Conservation (phyloP, 2,113 vertebrate species). For the Dinomys branickii region DNA sequence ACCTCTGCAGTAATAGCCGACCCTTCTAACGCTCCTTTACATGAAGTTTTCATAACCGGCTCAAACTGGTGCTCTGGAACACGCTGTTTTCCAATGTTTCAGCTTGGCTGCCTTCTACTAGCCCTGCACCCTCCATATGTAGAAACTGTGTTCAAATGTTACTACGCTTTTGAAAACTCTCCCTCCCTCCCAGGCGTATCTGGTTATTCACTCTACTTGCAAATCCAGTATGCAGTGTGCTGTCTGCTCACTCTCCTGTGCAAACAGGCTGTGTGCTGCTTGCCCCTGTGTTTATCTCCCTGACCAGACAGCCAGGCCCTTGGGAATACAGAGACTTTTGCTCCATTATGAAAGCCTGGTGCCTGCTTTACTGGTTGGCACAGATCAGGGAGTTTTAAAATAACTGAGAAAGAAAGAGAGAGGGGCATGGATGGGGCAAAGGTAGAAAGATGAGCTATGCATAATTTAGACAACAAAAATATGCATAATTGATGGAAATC, state of each 20-base stretch:
- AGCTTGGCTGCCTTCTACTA: neutral
- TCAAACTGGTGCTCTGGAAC: neutral
- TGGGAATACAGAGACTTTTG: neutral
- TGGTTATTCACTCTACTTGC: neutral
- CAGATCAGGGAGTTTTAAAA: neutral
- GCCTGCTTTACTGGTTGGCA: neutral
- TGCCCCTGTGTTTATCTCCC: neutral
- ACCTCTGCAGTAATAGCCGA: too few species aligned
- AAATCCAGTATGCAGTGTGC: accelerated
- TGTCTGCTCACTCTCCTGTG: neutral
- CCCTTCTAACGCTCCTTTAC: neutral
- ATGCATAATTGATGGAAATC: neutral
- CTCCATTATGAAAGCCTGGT: neutral
- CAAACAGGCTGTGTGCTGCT: neutral
- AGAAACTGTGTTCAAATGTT: neutral
- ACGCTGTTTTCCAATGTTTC: neutral
- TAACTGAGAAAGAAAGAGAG: neutral
- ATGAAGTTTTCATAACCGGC: neutral
- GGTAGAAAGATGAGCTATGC: neutral
- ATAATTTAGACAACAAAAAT: neutral
- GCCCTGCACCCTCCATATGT: accelerated
- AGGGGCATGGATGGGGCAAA: neutral
- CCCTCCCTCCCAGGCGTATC: neutral
- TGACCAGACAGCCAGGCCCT: neutral
- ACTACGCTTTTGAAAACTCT: neutral